These are phyloP conservation scores for Brachyalestes nurse DNA, from an alignment of 2,797 vertebrate genomes.

Conservation along the genomic window DNA sequence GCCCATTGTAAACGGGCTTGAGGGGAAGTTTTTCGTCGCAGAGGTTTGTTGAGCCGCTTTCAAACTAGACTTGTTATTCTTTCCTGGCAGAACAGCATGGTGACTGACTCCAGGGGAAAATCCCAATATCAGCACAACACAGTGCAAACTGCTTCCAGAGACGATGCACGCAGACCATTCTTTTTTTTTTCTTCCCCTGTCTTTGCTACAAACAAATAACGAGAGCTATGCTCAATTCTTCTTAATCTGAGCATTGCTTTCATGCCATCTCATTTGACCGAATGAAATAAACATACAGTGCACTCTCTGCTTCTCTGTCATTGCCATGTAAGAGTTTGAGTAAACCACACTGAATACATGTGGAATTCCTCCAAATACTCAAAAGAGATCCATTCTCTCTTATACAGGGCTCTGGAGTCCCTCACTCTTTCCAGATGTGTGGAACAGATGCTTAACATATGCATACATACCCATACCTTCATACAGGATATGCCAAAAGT, in stretches of 20 bases:
- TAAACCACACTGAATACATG: background rate
- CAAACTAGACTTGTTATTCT: slow-evolving; percentile 52
- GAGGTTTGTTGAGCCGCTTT: slow-evolving; percentile 29
- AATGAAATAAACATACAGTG: slow-evolving; percentile 6
- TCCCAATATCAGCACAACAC: slow-evolving; percentile 55
- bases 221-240: background rate
- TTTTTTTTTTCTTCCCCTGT: slow-evolving; percentile 15
- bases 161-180: slow-evolving; percentile 31
- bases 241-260: slow-evolving; percentile 26
- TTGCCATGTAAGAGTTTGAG: slow-evolving; percentile 22
- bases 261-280: background rate
- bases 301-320: background rate
- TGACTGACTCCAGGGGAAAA: slow-evolving; percentile 55
- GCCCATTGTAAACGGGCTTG: background rate
- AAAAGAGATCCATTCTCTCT: slow-evolving; percentile 44
- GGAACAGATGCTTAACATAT: slow-evolving; percentile 72
- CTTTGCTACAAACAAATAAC: slow-evolving; percentile 15
- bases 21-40: background rate
- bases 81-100: slow-evolving; percentile 53
- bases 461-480: slow-evolving; percentile 66
- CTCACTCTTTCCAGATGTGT: slow-evolving; percentile 73
- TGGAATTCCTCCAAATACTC: slow-evolving; percentile 16
- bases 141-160: slow-evolving; percentile 32
- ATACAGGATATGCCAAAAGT: slow-evolving; percentile 66
- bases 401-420: slow-evolving; percentile 39